Evolutionary conservation across 92 coral and sea anemone genomes (phyloP), one percentile per base, ranked within the genome.

Genomic region (Ricordea florida): DNA sequence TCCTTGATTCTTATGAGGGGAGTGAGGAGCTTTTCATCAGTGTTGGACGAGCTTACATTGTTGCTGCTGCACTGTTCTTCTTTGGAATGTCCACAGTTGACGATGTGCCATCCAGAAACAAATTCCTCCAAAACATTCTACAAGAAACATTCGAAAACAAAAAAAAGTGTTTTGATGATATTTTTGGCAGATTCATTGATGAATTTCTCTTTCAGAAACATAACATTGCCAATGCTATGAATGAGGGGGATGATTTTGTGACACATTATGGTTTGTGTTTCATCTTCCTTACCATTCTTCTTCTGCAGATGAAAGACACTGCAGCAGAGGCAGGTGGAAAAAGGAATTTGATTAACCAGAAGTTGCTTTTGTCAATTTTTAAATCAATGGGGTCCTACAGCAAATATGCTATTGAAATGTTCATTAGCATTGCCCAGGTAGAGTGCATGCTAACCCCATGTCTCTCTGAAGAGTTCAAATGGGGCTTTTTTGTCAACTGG

Each of bases 21-120:
- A 83, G 97, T 37, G 92, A 82, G 42, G 92, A 87, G 61, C 63
- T 91, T 63, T 91, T 91, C 52, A 65, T 87, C 36, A 87, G 97
- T 63, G 72, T 87, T 57, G 96, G 84, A 24, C 82, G 79, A 78
- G 90, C 85, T 7, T 74, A 85, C 83, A 76, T 90, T 6, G 74
- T 86, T 5, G 67, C 66, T 52, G 90, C 90, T 20, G 92, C 80
- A 5, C 76, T 90, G 66, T 47, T 73, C 42, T 61, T 90, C 58
- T 91, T 87, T 83, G 97, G 87, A 10, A 87, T 87, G 90, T 25
- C 70, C 30, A 45, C 24, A 29, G 21, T 74, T 22, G 87, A 82
- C 8, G 92, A 87, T 13, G 49, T 6, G 35, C 92, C 85, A 16
- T 45, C 89, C 37, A 2, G 27, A 16, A 46, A 90, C 33, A 55